Percentiles rank a stretch among this genome's conserved stretches.
These are phyloP conservation scores for Vireo griseus DNA, from an alignment of 2,797 vertebrate genomes.

Conservation along the genomic window DNA sequence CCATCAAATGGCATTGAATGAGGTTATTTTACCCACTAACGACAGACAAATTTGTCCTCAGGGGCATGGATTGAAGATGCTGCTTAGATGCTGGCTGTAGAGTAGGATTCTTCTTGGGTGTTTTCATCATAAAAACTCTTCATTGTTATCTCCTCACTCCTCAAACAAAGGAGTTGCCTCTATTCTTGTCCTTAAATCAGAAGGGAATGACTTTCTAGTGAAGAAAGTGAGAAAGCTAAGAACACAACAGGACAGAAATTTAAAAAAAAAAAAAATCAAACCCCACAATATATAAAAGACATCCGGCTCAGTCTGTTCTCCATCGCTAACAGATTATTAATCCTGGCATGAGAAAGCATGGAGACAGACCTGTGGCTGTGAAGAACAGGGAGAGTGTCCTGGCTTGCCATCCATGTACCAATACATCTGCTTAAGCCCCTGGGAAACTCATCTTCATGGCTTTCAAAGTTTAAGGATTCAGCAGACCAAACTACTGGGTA, in stretches of 20 bases:
- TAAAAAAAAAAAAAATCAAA: constrained; percentile 3
- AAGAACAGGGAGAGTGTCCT: not conserved
- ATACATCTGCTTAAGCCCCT: not conserved
- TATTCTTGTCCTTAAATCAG: not conserved
- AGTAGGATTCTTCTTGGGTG: not conserved
- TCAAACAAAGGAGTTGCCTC: not conserved
- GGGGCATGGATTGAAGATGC: not conserved
- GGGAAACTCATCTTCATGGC: not conserved
- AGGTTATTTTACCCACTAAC: not conserved
- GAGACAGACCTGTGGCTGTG: rapidly evolving
- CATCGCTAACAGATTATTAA: not conserved
- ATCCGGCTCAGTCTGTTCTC: not conserved
- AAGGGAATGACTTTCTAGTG: not conserved
- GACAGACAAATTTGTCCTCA: not conserved
- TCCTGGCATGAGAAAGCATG: not conserved
- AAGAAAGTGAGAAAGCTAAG: not conserved
- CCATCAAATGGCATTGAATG: not conserved
- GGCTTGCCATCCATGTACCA: rapidly evolving
- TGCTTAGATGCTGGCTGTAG: not conserved
- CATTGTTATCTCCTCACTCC: not conserved
- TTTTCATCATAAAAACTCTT: constrained; percentile 12
- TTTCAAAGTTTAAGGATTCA: not conserved
- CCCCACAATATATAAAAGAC: not conserved
- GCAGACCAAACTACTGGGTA: not conserved
- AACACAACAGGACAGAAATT: not conserved